These are phyloP conservation scores for Bettongia penicillata DNA, from an alignment of 2,113 vertebrate species.

Conservation along the genomic window DNA sequence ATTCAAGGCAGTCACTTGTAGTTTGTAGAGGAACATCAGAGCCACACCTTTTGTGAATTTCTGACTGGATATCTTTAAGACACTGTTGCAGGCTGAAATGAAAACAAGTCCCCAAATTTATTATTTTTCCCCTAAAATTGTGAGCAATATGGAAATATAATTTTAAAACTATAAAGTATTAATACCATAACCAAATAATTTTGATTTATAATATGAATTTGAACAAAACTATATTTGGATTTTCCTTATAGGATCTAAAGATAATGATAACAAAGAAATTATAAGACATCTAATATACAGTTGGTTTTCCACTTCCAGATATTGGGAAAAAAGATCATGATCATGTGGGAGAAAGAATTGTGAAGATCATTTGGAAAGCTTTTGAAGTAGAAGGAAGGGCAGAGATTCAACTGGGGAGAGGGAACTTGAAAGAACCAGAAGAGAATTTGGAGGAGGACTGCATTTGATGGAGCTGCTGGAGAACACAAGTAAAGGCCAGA, in stretches of 20 bases:
- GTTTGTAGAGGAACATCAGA: slow-evolving; percentile 83
- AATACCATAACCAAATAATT: slow-evolving; percentile 44
- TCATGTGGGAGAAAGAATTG: background rate
- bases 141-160: background rate
- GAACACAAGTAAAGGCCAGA: too few relatives aligned
- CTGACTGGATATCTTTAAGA: slow-evolving; percentile 89
- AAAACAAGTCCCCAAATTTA: slow-evolving; percentile 30
- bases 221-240: background rate
- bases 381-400: background rate
- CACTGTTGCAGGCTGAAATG: slow-evolving; percentile 90
- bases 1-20: slow-evolving; percentile 88
- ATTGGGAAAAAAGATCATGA: background rate
- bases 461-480: too few relatives aligned
- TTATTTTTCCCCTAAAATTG: slow-evolving; percentile 35
- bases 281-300: background rate
- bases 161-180: slow-evolving; percentile 31
- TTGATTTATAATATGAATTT: slow-evolving; percentile 41
- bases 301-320: background rate
- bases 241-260: background rate
- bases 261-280: background rate
- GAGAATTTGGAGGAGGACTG: too few relatives aligned
- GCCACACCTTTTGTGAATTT: slow-evolving; percentile 84
- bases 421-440: too few relatives aligned
- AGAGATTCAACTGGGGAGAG: too few relatives aligned
- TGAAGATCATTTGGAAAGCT: background rate